These are phyloP conservation scores for Carabus problematicus DNA, from an alignment of 2,888 invertebrate species.

Conservation along the genomic window DNA sequence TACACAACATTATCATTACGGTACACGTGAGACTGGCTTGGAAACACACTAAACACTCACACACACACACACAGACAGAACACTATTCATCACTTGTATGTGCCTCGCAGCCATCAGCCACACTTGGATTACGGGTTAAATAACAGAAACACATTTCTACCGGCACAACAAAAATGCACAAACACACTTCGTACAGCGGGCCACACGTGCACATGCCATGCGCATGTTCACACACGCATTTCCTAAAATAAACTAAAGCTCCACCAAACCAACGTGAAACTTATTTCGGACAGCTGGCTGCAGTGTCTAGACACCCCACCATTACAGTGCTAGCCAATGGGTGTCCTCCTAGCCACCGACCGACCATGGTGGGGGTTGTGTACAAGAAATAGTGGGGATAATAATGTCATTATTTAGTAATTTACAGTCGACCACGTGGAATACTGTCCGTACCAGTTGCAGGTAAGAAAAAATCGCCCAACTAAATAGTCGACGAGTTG, in stretches of 20 bases:
- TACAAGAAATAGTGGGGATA: conserved; percentile 54
- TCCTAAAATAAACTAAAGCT: conserved; percentile 46
- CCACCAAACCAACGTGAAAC: conserved; percentile 46
- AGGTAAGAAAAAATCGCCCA: conserved; percentile 2
- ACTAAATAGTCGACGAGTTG: conserved; percentile 15
- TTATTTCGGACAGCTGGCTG: conserved; percentile 54
- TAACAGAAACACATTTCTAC: background rate
- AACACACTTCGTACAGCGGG: conserved; percentile 5
- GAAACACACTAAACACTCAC: too few relatives aligned
- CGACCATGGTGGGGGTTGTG: conserved; percentile 44
- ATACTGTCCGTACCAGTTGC: conserved; percentile 52
- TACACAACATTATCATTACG: too few relatives aligned
- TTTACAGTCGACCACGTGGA: conserved; percentile 57
- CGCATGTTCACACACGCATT: conserved; percentile 34
- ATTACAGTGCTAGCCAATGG: conserved; percentile 52
- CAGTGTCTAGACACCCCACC: conserved; percentile 49
- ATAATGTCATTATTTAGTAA: conserved; percentile 61
- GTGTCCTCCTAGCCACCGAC: conserved; percentile 41
- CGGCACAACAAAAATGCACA: background rate
- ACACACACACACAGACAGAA: too few relatives aligned
- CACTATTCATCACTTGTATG: too few relatives aligned
- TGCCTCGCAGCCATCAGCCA: too few relatives aligned
- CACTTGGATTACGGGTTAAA: too few relatives aligned
- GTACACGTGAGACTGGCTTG: too few relatives aligned
- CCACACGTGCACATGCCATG: conserved; percentile 8